Evolutionary conservation across 2,888 invertebrate genomes (phyloP), one percentile per base, ranked within the genome.

Genomic region (Drymonia ruficornis): DNA sequence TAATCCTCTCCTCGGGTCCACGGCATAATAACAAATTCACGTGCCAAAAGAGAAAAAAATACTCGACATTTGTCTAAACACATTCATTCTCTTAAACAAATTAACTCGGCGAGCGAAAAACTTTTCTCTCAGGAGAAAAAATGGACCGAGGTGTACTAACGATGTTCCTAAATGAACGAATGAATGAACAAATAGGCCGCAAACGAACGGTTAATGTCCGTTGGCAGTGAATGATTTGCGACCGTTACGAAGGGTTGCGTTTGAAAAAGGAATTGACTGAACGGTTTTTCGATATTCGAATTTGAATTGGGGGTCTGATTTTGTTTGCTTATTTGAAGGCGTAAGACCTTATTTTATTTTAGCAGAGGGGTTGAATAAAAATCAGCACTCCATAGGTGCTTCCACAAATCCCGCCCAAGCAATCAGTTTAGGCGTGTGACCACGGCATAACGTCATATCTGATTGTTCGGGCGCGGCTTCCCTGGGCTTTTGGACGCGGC

Each of bases 211-310:
- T 69, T 78, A 78, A 78, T 80, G 78, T 66, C 66, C 63, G 71
- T 74, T 81, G 86, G 83, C 85, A 81, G 76, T 84, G 86, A 86
- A 74, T 81, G 85, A 86, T 86, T 72, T 67, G 72, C 56, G 65
- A 54, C 54, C 76, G 78, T 77, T 80, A 72, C 63, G 67, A 75
- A 74, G 76, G 79, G 78, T 71, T 68, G 67, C 52, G 52, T 52
- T 55, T 54, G 53, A 59, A 71, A 70, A 74, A 72, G 69, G 74
- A 74, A 78, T 63, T 73, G 72, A 67, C 64, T 55, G 56, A 58
- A 49, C 56, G 51, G 48, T 56, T 52, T 60, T 66, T 64, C 64
- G 59, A 67, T 64, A 56, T 67, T 62, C 51, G 53, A 65, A 59
- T 55, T 61, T 65, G 65, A 65, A 70, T 67, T 74, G 55, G 59